phyloP scores from a whole-genome alignment of 2,888 invertebrate species.

The Diploptera punctata region DNA sequence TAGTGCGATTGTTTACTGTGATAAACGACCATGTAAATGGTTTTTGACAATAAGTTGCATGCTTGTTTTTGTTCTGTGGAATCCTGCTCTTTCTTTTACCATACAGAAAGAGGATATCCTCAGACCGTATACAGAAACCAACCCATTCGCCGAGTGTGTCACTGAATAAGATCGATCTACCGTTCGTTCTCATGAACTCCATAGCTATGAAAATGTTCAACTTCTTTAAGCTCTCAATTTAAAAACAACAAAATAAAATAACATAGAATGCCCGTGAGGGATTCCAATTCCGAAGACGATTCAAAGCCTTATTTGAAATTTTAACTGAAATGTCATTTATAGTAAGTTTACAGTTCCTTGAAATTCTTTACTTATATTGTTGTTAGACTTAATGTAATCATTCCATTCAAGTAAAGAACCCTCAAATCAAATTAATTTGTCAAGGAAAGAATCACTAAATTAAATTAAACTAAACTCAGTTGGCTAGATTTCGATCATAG shows the following conservation, averaged over 20 bases:
- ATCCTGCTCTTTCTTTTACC: not conserved
- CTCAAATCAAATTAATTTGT: too few relatives aligned
- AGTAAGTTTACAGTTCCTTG: too few relatives aligned
- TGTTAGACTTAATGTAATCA: too few relatives aligned
- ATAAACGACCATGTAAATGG: conserved; percentile 30
- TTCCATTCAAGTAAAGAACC: too few relatives aligned
- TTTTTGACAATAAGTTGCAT: conserved; percentile 24
- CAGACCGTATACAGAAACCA: conserved; percentile 11
- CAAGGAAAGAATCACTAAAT: too few relatives aligned
- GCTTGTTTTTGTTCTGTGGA: not conserved
- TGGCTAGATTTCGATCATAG: too few relatives aligned
- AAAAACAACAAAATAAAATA: not conserved
- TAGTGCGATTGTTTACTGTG: conserved; percentile 30
- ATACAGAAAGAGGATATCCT: conserved; percentile 6
- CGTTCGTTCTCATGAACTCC: not conserved
- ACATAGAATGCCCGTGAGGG: too few relatives aligned
- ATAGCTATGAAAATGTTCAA: not conserved
- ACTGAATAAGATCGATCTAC: conserved; percentile 4
- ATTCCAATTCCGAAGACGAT: too few relatives aligned
- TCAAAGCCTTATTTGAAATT: too few relatives aligned
- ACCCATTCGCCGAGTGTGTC: not conserved
- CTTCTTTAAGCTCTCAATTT: not conserved
- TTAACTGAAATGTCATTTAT: too few relatives aligned
- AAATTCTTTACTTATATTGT: too few relatives aligned
- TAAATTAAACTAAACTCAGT: too few relatives aligned